Percentiles rank a stretch among this genome's conserved stretches.
These are phyloP conservation scores for Uria lomvia DNA, from an alignment of 2,113 vertebrate genomes.

Conservation along the genomic window DNA sequence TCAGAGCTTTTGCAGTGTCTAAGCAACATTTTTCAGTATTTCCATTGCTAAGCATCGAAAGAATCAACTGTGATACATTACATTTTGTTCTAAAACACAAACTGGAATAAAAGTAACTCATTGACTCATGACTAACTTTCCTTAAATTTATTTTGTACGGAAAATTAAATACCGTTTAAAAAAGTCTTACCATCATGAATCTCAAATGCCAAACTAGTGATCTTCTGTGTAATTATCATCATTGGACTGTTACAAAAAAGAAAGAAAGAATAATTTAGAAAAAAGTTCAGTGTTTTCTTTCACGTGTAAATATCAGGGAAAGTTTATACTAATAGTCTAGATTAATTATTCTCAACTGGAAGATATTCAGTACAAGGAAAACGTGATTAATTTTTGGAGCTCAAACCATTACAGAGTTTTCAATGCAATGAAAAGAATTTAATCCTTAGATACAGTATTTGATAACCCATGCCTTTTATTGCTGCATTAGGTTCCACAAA, in stretches of 20 bases:
- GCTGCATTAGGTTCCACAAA: background rate
- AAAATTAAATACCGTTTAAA: background rate
- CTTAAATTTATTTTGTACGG: background rate
- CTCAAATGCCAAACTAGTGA: conserved; percentile 96
- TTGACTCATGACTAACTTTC: background rate
- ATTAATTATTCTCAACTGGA: background rate
- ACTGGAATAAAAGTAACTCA: background rate
- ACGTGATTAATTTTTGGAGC: background rate
- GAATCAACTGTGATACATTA: background rate
- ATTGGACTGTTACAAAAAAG: conserved; percentile 82
- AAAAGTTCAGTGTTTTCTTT: background rate
- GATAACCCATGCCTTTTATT: background rate
- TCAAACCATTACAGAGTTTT: background rate
- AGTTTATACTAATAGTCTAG: background rate
- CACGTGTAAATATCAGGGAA: background rate
- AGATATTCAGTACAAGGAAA: background rate
- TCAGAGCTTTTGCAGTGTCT: background rate
- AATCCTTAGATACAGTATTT: background rate
- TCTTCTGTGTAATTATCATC: conserved; percentile 99
- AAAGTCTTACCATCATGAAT: conserved; percentile 91
- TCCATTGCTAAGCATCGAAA: background rate
- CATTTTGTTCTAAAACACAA: background rate
- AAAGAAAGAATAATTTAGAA: background rate
- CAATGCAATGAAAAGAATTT: background rate
- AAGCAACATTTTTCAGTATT: background rate